Evolutionary conservation across 2,797 vertebrate species (phyloP), one percentile per base, ranked within the genome.

Genomic region (Microctenopoma steveboyesi): DNA sequence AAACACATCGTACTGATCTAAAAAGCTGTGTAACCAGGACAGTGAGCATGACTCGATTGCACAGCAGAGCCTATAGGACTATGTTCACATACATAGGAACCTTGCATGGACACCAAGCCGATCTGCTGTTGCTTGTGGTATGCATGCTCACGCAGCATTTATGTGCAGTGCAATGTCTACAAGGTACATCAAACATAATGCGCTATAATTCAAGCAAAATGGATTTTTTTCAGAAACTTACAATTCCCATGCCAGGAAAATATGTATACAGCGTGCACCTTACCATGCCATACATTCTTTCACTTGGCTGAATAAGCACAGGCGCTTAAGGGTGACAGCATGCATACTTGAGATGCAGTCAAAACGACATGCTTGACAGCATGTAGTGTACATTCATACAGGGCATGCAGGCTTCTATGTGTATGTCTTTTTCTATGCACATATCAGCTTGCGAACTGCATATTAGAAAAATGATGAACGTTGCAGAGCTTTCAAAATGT

Each of bases 331-430:
- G 68, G 48, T 76, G 79, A 83, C 73, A 69, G 78, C 74, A 48
- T 75, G 78, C 69, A 83, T 87, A 79, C 59, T 69, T 72, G 74
- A 79, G 72, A 60, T 64, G 48, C 43, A 70, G 63, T 43, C 27
- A 49, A 53, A 73, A 69, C 2, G 58, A 73, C 84, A 78, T 10
- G 55, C 83, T 80, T 61, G 75, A 78, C 82, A 66, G 74, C 72
- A 52, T 35, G 42, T 62, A n/a, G 28, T 22, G 64, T 79, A 56
- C 48, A 72, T 76, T 75, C 66, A 68, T 70, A 67, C 53, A 68
- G 50, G 64, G 37, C 64, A 50, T 39, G 62, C 76, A 64, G 39
- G 77, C 72, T 59, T 67, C 50, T 37, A 64, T 74, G 67, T 7
- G 64, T 71, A 65, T 63, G 52, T 48, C 16, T 62, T 49, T 72